phyloP scores from a whole-genome alignment of 1,140 invertebrate species.

The Berghia stephanieae region DNA sequence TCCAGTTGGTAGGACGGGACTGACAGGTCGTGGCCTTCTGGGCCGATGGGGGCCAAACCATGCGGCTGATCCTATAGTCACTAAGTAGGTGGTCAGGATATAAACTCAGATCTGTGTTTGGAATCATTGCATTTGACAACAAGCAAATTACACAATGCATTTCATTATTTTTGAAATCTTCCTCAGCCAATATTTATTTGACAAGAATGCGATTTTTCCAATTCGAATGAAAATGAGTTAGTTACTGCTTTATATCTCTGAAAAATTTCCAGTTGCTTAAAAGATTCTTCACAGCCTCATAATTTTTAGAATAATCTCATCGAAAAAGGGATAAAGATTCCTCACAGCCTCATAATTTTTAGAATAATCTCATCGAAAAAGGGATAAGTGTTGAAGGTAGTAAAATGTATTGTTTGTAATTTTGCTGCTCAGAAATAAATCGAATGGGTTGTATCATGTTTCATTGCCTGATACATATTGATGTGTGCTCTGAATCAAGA shows the following conservation, averaged over 20 bases:
- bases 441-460: too few relatives aligned
- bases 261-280: not conserved
- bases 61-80: constrained; percentile 67
- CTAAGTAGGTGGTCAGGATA: constrained; percentile 48
- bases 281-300: too few relatives aligned
- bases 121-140: not conserved
- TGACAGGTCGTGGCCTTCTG: constrained; percentile 70
- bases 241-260: not conserved
- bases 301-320: too few relatives aligned
- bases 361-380: too few relatives aligned
- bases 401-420: too few relatives aligned
- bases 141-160: not conserved
- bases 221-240: not conserved
- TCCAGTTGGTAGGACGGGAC: constrained; percentile 86
- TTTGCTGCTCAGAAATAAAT: too few relatives aligned
- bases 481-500: too few relatives aligned
- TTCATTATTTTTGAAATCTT: not conserved
- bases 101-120: not conserved
- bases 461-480: too few relatives aligned
- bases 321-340: too few relatives aligned
- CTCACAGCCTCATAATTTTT: too few relatives aligned
- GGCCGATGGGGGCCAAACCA: constrained; percentile 93
- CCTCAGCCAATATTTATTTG: not conserved
- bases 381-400: too few relatives aligned
- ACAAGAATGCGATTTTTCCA: not conserved